Evolutionary conservation across 2,888 invertebrate species (phyloP).

Genomic region (Periphyllus acericola): DNA sequence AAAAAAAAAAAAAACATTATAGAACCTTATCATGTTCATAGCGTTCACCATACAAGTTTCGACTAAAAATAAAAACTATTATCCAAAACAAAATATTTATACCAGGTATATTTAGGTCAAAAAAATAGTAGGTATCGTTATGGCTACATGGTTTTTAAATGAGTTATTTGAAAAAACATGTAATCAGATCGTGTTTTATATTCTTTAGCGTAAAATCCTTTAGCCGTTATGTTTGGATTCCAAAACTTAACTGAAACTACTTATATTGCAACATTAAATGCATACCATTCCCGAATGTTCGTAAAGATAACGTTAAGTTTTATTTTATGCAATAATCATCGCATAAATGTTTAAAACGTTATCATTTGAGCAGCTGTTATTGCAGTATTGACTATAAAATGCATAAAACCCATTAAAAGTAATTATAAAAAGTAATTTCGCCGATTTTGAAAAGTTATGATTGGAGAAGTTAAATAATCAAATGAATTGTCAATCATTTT

Average conservation of each 20-base stretch:
- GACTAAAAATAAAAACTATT: neutral
- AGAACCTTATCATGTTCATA: too few relatives aligned
- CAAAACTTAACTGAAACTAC: neutral
- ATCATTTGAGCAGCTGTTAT: neutral
- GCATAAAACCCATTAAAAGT: neutral
- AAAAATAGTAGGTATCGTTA: neutral
- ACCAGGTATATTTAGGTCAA: neutral
- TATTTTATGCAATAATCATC: neutral
- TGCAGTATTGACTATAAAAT: slow-evolving; percentile 10
- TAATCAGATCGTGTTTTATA: neutral
- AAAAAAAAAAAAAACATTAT: too few relatives aligned
- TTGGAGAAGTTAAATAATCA: neutral
- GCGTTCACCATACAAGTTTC: too few relatives aligned
- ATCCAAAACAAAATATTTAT: neutral
- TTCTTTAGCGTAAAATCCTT: neutral
- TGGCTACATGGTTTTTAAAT: neutral
- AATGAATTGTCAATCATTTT: neutral
- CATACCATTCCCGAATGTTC: neutral
- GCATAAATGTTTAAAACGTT: neutral
- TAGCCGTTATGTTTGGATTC: neutral
- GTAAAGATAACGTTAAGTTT: neutral
- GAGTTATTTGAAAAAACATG: neutral
- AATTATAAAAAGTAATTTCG: neutral
- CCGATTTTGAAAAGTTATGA: neutral
- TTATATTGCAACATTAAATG: neutral